Base-by-base conservation (phyloP, 2,888 invertebrate species). In the Timema cristinae region DNA sequence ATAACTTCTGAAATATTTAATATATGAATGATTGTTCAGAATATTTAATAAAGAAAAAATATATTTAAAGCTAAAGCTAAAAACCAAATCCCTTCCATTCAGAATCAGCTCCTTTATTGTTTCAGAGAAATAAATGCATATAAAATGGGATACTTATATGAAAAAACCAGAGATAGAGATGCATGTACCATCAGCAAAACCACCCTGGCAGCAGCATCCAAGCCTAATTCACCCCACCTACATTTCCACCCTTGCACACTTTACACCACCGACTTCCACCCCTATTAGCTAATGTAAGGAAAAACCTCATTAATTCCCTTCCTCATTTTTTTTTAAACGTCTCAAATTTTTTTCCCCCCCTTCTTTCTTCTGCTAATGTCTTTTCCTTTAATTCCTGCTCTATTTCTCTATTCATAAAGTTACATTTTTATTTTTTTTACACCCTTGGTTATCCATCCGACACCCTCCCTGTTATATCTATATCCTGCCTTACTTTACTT, bases 251-350 rank as follows among this genome's bases (percentile, higher is more conserved):
- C 70, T 59, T 50, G 10, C 68, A 63, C 68, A 49, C 47, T 50
- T 52, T 70, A 66, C 67, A 50, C 15, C 47, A 49, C 67, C 15
- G 49, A 70, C 70, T 70, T 70, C 72, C 69, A 69, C 67, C 68
- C 72, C 70, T 72, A 73, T 72, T 72, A 73, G 70, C 67, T 72
- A 63, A 70, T 68, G 72, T 72, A 70, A 73, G 56, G 73, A 71
- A 72, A 73, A 72, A 70, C 63, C 72, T 63, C 72, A 73, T 73
- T 73, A 72, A 73, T 72, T 72, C 73, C 68, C 69, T 73, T 63
- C 63, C 63, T 47, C 11, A 54, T 11, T 71, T 73, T 73, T 71
- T 56, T 69, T 69, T 69, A 50, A 15, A 15, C 52, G 48, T 32
- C 11, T 66, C 61, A 70, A 52, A 50, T 70, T 66, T 63, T 63